phyloP scores from a whole-genome alignment of 1,140 invertebrate species.

The Popillia japonica region DNA sequence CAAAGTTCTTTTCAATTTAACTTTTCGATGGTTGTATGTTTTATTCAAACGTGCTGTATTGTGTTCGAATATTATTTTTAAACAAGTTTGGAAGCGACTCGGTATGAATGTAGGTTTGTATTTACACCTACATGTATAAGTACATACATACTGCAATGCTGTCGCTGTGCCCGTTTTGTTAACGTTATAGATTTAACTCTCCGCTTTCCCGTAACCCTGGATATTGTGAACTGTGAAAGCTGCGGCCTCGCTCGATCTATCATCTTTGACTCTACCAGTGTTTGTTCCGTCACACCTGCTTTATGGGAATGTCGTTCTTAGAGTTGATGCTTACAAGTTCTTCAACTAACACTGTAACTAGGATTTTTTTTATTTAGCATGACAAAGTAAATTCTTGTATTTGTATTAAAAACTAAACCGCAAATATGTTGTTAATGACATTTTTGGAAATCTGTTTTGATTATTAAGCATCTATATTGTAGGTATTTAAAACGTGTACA shows the following conservation, averaged over 20 bases:
- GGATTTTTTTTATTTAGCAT: too few relatives aligned
- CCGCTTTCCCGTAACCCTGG: background rate
- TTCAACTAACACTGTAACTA: background rate
- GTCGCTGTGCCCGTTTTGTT: background rate
- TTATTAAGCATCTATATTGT: too few relatives aligned
- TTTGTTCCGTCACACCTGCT: background rate
- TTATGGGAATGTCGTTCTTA: constrained; percentile 9
- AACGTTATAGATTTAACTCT: background rate
- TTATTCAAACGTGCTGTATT: constrained; percentile 5
- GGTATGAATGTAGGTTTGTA: background rate
- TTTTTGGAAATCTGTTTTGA: too few relatives aligned
- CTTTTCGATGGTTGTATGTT: background rate
- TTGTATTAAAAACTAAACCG: too few relatives aligned
- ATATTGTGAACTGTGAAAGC: background rate
- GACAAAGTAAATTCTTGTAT: too few relatives aligned
- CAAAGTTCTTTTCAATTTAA: constrained; percentile 28
- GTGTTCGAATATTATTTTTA: background rate
- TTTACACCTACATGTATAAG: background rate
- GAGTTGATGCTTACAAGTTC: background rate
- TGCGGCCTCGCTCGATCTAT: background rate
- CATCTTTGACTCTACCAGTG: background rate
- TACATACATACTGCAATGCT: background rate
- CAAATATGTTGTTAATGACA: too few relatives aligned
- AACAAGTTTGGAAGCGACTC: background rate
- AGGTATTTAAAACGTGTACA: too few relatives aligned